phyloP scores from a whole-genome alignment of 2,113 vertebrate genomes.

The Brevimyrus niger region DNA sequence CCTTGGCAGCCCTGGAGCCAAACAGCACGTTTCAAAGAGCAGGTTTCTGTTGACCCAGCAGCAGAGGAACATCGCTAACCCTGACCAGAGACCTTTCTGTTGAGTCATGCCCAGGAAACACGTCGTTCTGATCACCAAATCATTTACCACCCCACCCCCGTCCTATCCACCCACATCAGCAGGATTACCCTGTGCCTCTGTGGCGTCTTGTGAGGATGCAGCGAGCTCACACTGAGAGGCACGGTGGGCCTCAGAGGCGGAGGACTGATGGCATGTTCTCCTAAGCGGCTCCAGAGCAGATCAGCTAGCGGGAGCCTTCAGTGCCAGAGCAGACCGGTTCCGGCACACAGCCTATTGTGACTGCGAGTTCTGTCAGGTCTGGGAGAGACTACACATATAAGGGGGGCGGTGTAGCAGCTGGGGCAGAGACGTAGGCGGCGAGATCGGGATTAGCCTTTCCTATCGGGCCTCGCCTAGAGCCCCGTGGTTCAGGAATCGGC shows the following conservation, averaged over 20 bases:
- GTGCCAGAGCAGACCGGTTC: not conserved
- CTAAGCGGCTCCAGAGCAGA: not conserved
- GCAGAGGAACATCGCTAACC: not conserved
- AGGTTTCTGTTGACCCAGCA: slow-evolving; percentile 14
- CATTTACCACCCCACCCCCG: not conserved
- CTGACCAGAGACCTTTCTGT: not conserved
- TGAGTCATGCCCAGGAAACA: not conserved
- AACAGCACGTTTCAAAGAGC: slow-evolving; percentile 35
- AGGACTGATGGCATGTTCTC: not conserved
- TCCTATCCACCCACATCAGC: not conserved
- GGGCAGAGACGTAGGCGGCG: not conserved
- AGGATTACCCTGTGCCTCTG: not conserved
- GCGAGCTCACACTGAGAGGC: not conserved
- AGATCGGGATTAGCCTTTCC: not conserved
- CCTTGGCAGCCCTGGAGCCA: slow-evolving; percentile 37
- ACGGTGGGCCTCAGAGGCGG: not conserved
- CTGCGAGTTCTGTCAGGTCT: not conserved
- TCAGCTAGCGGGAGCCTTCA: not conserved
- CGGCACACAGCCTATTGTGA: not conserved
- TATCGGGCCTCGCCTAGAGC: not conserved
- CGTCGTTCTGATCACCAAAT: not conserved
- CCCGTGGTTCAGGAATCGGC: not conserved
- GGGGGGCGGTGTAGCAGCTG: not conserved
- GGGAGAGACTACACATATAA: not conserved
- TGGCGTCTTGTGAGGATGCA: not conserved